Conservation (phyloP, 2,888 invertebrate species). For the Elgonia sp. region DNA sequence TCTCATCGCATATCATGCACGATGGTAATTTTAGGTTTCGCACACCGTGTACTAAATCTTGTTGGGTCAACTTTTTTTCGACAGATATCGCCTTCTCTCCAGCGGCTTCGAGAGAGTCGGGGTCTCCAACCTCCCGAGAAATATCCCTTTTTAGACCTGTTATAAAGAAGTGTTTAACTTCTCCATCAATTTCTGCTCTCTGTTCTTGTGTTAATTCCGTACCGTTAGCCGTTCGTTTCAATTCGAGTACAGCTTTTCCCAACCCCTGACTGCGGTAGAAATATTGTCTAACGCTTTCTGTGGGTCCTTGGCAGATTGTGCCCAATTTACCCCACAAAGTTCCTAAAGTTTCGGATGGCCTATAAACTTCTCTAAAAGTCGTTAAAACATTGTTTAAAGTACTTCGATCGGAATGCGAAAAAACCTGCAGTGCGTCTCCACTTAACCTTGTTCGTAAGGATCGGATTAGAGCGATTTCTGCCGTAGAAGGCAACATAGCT, state of each 20-base stretch:
- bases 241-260: not conserved
- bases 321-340: conserved; percentile 2
- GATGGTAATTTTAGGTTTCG: not conserved
- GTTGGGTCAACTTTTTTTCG: not conserved
- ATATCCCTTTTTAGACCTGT: not conserved
- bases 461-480: not conserved
- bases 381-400: not conserved
- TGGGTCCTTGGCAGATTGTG: not conserved
- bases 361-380: not conserved
- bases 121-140: not conserved
- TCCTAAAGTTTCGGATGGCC: not conserved
- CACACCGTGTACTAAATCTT: not conserved
- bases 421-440: not conserved
- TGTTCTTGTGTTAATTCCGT: not conserved
- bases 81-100: not conserved
- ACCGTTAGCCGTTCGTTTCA: not conserved
- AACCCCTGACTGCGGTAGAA: not conserved
- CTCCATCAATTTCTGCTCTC: not conserved
- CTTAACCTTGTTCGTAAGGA: not conserved
- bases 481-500: not conserved
- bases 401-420: not conserved
- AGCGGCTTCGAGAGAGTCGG: not conserved
- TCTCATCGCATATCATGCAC: conserved; percentile 12
- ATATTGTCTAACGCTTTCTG: conserved; percentile 5
- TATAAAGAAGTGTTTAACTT: not conserved